Conservation (phyloP, 1,140 invertebrate species). For the Saccostrea cuccullata region DNA sequence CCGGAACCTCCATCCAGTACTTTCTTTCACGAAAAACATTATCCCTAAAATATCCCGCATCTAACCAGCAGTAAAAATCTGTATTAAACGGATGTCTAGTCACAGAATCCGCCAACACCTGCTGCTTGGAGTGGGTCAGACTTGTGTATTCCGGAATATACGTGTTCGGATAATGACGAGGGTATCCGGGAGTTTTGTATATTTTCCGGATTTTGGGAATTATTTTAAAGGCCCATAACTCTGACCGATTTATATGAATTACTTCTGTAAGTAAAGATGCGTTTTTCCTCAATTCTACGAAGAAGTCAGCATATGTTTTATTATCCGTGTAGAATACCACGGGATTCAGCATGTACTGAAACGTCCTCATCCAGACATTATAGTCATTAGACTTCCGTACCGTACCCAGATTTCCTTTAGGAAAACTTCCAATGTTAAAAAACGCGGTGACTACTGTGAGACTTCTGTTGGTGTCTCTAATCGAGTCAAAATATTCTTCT, state of each 20-base stretch:
- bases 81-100: conserved; percentile 55
- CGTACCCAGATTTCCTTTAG: conserved; percentile 33
- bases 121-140: conserved; percentile 64
- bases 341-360: conserved; percentile 41
- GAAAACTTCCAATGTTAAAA: conserved; percentile 46
- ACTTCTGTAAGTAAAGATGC: background rate
- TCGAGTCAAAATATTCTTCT: background rate
- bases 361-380: conserved; percentile 29
- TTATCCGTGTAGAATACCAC: conserved; percentile 50
- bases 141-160: conserved; percentile 63
- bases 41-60: conserved; percentile 66
- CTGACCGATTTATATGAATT: background rate
- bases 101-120: conserved; percentile 51
- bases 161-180: conserved; percentile 61
- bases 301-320: background rate
- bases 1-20: conserved; percentile 63
- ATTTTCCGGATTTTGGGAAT: conserved; percentile 59
- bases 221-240: conserved; percentile 63
- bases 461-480: conserved; percentile 46
- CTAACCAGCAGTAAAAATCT: conserved; percentile 65
- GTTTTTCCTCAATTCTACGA: conserved; percentile 27
- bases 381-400: conserved; percentile 11
- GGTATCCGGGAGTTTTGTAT: conserved; percentile 59
- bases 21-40: conserved; percentile 35
- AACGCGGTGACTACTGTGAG: conserved; percentile 49